These are phyloP conservation scores for Porites lobata DNA, from an alignment of 92 coral and sea anemone species.

Conservation along the genomic window DNA sequence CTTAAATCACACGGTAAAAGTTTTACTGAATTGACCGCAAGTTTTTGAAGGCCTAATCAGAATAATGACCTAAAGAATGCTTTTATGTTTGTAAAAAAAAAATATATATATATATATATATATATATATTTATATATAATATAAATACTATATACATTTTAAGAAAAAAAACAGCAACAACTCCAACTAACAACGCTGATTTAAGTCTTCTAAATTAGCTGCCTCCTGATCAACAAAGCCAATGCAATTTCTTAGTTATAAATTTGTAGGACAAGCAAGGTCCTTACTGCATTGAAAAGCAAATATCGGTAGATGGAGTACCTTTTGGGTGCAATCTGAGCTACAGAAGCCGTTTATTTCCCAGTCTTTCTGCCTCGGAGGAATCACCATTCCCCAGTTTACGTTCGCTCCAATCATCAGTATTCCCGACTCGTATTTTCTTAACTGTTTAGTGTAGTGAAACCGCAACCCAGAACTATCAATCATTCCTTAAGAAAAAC, in stretches of 20 bases:
- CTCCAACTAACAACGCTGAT: too few relatives aligned
- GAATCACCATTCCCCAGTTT: conserved; percentile 34
- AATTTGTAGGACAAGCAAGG: neutral
- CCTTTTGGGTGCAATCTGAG: conserved; percentile 62
- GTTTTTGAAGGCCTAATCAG: too few relatives aligned
- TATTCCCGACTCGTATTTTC: conserved; percentile 71
- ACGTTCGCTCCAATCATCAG: conserved; percentile 31
- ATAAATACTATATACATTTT: too few relatives aligned
- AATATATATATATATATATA: too few relatives aligned
- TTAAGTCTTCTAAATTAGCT: too few relatives aligned
- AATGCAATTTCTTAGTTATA: neutral
- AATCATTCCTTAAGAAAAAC: conserved; percentile 27
- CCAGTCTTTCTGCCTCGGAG: conserved; percentile 70
- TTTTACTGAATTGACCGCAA: too few relatives aligned
- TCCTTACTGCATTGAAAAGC: neutral
- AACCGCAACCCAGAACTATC: conserved; percentile 81
- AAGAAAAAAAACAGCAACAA: too few relatives aligned
- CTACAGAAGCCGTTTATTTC: conserved; percentile 52
- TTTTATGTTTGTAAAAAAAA: too few relatives aligned
- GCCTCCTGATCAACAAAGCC: neutral
- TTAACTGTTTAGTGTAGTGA: conserved; percentile 60
- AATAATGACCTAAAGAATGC: too few relatives aligned
- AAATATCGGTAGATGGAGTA: neutral
- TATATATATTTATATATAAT: too few relatives aligned
- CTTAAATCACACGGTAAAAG: too few relatives aligned